Base-by-base conservation (phyloP, 2,888 invertebrate genomes). In the Epiperipatus broadwayi region DNA sequence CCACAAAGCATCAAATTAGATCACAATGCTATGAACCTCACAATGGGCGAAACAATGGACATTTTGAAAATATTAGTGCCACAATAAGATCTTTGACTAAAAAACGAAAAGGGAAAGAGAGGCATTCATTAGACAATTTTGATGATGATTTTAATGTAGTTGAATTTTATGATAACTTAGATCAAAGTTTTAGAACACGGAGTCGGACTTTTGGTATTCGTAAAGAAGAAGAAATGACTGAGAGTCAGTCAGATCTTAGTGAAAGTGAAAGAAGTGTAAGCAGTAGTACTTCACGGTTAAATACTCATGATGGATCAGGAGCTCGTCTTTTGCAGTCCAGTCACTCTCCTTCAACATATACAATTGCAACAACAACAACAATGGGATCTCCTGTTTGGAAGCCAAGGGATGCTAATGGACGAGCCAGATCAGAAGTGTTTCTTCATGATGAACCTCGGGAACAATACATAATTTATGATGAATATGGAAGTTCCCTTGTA, bases 311-410 rank as follows among this genome's bases (percentile, higher is more conserved):
- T n/a, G n/a, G 81, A 59, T 83, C 84, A 64, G 52, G 52, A 16
- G 84, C 87, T 43, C 73, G 83, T 53, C 72, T 87, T 55, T 83
- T 87, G 58, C 85, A 85, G 65, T 81, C 85, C 48, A 87, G 85
- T 49, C 80, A 85, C 63, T 83, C 84, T 55, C 87, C 87, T 42
- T 76, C 81, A 53, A 79, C 85, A 27, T 46, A 44, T 27, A 40
- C 30, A 7, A 33, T 36, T 14, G 31, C 36, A 5, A 41, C 41
- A 21, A 39, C 42, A 19, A 46, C 46, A 7, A 71, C 75, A 73
- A 70, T 75, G 78, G 87, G 87, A 69, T 89, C 89, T 66, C 91
- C 91, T 64, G 80, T 91, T 68, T 91, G 89, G 89, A 89, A 89
- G 73, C 87, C 85, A 68, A 77, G 87, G 69, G 84, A 85, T 70